Conservation (phyloP, 2,797 vertebrate genomes). For the Sandelia bainsii region DNA sequence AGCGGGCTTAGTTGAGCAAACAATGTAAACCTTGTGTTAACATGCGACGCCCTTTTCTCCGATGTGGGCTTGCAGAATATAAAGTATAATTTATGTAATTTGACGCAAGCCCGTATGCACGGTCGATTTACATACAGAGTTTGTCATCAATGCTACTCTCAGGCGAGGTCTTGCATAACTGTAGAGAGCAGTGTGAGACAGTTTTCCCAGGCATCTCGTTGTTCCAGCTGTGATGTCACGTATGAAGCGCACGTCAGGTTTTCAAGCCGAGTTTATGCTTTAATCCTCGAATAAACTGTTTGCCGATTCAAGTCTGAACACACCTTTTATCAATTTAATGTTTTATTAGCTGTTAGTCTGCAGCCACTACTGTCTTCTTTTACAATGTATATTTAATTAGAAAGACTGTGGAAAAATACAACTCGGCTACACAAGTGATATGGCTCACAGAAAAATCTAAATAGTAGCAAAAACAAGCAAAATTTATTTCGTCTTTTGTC, state of each 20-base stretch:
- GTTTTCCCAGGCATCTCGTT: constrained; percentile 60
- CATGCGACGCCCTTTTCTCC: background rate
- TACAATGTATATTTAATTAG: background rate
- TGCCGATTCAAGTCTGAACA: background rate
- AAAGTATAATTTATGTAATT: background rate
- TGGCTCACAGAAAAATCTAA: rapidly evolving
- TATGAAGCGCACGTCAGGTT: background rate
- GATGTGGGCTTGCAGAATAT: background rate
- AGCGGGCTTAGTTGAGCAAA: constrained; percentile 17
- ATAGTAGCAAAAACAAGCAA: background rate
- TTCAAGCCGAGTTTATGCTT: background rate
- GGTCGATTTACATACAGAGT: background rate
- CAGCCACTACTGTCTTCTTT: constrained; percentile 9
- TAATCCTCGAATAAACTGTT: rapidly evolving
- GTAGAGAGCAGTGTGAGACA: constrained; percentile 32
- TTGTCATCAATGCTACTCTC: constrained; percentile 33
- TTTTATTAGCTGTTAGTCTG: background rate
- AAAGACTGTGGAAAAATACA: background rate
- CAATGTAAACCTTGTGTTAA: constrained; percentile 12
- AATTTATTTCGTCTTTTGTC: constrained; percentile 63
- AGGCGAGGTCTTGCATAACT: constrained; percentile 71
- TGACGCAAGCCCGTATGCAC: background rate
- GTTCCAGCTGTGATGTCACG: constrained; percentile 48
- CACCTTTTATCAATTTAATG: background rate
- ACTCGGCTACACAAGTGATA: background rate